Evolutionary conservation across 2,113 vertebrate genomes (phyloP).

Genomic region (Tonatia bakeri): DNA sequence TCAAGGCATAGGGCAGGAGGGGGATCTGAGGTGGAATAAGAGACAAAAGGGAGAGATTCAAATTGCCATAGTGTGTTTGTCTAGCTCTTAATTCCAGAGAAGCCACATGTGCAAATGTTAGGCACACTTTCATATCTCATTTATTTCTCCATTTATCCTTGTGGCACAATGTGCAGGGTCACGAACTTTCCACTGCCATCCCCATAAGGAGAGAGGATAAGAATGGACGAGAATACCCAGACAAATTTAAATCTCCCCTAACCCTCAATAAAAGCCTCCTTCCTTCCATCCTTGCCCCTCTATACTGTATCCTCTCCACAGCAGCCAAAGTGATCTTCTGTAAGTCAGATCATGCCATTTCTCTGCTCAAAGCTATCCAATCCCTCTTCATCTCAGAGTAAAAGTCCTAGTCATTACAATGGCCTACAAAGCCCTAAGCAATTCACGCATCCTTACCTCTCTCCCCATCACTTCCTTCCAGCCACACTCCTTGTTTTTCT

Average conservation of each 20-base stretch:
- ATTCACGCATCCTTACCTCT: neutral
- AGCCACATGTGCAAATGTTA: neutral
- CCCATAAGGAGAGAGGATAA: neutral
- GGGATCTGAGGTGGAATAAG: neutral
- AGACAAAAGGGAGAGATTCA: constrained; percentile 11
- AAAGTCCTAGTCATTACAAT: neutral
- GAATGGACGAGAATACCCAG: neutral
- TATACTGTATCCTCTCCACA: neutral
- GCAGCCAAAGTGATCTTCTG: neutral
- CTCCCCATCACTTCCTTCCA: neutral
- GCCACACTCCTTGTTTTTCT: neutral
- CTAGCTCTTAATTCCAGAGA: neutral
- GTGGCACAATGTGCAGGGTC: neutral
- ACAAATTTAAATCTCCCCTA: neutral
- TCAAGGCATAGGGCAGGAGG: neutral
- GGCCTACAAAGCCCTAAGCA: neutral
- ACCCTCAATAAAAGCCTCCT: neutral
- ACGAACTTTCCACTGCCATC: neutral
- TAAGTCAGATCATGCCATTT: neutral
- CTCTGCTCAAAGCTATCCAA: neutral
- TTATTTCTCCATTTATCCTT: constrained; percentile 13
- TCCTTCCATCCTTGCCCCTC: neutral
- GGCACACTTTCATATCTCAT: neutral
- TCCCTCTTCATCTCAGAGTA: neutral
- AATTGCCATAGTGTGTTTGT: neutral